phyloP scores from a whole-genome alignment of 2,797 vertebrate species.

The Chrysocyon brachyurus region DNA sequence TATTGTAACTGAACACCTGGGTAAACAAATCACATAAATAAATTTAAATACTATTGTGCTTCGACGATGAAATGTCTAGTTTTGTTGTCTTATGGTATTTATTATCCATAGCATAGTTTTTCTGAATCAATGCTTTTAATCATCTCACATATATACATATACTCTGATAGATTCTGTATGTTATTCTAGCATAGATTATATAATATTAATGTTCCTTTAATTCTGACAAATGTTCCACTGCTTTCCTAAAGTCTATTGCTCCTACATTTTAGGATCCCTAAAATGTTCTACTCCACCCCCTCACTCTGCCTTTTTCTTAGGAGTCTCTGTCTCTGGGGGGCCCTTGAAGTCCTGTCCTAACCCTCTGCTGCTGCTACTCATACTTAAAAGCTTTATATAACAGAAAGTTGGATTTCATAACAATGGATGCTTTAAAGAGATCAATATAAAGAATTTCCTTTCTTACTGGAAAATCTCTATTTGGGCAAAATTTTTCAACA shows the following conservation, averaged over 20 bases:
- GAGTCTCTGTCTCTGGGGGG: background rate
- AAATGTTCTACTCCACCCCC: background rate
- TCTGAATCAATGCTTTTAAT: background rate
- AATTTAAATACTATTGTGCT: background rate
- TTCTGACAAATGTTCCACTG: background rate
- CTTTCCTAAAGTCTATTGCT: background rate
- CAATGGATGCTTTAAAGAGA: constrained; percentile 5
- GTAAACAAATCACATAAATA: background rate
- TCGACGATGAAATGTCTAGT: background rate
- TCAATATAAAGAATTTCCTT: background rate
- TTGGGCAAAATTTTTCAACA: constrained; percentile 13
- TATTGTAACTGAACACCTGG: background rate
- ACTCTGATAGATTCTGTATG: background rate
- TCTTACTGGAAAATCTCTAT: background rate
- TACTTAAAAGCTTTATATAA: constrained; percentile 21
- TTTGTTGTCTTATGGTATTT: background rate
- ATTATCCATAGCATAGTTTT: background rate
- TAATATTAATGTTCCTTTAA: background rate
- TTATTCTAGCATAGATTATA: background rate
- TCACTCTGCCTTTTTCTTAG: background rate
- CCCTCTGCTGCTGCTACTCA: background rate
- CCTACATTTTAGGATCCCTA: background rate
- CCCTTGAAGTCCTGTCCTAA: background rate
- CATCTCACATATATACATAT: background rate
- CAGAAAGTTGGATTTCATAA: constrained; percentile 13